Evolutionary conservation across 2,797 vertebrate species (phyloP).

Genomic region (Kryptolebias ocellatus): DNA sequence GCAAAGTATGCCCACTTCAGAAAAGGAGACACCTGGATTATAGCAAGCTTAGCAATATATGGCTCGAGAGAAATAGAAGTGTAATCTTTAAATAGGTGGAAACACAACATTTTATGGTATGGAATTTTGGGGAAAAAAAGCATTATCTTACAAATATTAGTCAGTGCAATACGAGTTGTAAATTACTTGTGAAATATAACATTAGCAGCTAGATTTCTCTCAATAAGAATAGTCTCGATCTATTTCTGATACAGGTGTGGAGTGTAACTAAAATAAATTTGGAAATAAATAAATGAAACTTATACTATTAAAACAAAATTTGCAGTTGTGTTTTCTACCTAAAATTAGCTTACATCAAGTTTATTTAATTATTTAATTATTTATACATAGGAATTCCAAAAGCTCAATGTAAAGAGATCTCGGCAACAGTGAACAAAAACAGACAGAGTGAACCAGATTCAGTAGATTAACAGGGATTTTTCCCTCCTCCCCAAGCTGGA

Average conservation of each 20-base stretch:
- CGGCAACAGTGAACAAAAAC: conserved; percentile 71
- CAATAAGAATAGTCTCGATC: background rate
- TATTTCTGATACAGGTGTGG: conserved; percentile 11
- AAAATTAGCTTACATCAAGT: background rate
- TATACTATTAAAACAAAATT: no score
- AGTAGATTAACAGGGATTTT: conserved; percentile 81
- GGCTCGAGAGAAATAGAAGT: conserved; percentile 12
- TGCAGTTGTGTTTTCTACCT: no score
- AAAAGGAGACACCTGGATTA: conserved; percentile 32
- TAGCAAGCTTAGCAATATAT: conserved; percentile 7
- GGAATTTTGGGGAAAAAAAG: conserved; percentile 34
- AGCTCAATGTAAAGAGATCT: conserved; percentile 55
- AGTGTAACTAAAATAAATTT: background rate
- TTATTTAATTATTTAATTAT: no score
- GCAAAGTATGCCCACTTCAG: conserved; percentile 22
- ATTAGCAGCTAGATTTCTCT: background rate
- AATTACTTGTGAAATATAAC: conserved; percentile 67
- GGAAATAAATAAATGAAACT: no score
- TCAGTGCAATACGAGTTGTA: conserved; percentile 53
- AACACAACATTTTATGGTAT: conserved; percentile 7
- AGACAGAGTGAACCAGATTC: conserved; percentile 67
- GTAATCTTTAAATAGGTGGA: conserved; percentile 21
- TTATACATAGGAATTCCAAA: conserved; percentile 15
- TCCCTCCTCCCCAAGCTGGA: conserved; percentile 59
- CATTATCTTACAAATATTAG: conserved; percentile 39